A percentile compares a stretch with the other conserved stretches of the same genome.
These are phyloP conservation scores for Oreochromis tanganicae DNA, from an alignment of 2,113 vertebrate genomes.

Conservation along the genomic window DNA sequence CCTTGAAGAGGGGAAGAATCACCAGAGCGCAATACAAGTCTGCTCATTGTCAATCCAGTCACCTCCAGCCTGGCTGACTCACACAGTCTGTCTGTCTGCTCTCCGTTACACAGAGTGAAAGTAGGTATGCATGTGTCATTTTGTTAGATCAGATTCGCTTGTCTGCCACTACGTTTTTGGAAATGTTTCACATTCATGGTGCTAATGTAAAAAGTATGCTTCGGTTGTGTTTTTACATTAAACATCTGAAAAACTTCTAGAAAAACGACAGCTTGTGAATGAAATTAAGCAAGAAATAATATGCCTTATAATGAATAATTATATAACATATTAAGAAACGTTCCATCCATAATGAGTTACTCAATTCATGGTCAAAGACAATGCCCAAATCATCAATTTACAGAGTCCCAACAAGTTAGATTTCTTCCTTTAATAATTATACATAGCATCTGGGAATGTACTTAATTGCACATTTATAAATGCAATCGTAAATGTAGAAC, in stretches of 20 bases:
- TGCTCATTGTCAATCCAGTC: slow-evolving; percentile 35
- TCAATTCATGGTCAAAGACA: background rate
- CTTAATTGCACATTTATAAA: background rate
- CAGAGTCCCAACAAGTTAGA: background rate
- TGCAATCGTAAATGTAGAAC: background rate
- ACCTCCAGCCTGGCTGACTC: slow-evolving; percentile 18
- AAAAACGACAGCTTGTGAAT: background rate
- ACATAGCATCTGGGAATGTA: background rate
- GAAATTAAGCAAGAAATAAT: background rate
- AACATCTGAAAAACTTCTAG: background rate
- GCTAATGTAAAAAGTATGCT: background rate
- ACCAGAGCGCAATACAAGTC: slow-evolving; percentile 3
- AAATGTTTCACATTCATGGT: background rate
- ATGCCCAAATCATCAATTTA: background rate
- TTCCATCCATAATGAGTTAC: background rate
- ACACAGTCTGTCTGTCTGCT: background rate
- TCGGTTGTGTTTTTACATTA: background rate
- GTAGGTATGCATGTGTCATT: background rate
- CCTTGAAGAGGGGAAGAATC: slow-evolving; percentile 28
- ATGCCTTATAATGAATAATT: background rate
- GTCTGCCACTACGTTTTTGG: background rate
- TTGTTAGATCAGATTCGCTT: background rate
- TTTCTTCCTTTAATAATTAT: background rate
- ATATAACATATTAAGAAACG: background rate
- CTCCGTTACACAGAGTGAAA: background rate